These are phyloP conservation scores for Microtus pennsylvanicus DNA, from an alignment of 2,113 vertebrate genomes.

Conservation along the genomic window DNA sequence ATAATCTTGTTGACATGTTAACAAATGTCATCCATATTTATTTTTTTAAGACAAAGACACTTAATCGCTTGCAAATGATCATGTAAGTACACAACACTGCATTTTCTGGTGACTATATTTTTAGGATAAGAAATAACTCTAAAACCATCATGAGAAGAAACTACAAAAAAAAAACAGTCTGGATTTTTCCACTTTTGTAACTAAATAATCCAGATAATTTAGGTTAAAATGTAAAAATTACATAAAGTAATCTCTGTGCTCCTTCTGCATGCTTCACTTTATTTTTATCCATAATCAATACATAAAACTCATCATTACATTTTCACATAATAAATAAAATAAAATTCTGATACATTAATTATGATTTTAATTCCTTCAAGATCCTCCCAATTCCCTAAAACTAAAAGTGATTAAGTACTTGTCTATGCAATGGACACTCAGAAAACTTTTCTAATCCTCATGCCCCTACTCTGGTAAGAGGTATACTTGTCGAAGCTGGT, in stretches of 20 bases:
- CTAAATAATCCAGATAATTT: not conserved
- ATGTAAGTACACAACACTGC: not conserved
- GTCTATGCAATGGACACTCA: not conserved
- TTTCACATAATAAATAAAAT: not conserved
- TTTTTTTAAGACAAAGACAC: too few species aligned
- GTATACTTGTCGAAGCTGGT: too few species aligned
- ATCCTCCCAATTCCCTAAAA: not conserved
- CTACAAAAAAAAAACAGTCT: not conserved
- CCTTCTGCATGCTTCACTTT: not conserved
- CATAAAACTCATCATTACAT: not conserved
- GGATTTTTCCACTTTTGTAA: not conserved
- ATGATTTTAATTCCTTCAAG: slow-evolving; percentile 9
- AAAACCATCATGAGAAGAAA: not conserved
- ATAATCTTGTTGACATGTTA: too few species aligned
- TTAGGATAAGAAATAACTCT: not conserved
- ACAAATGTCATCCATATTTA: too few species aligned
- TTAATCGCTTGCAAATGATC: too few species aligned
- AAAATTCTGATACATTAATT: not conserved
- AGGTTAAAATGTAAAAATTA: not conserved
- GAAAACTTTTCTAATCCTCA: too few species aligned
- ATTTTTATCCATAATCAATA: not conserved
- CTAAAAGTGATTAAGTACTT: not conserved
- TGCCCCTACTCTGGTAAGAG: too few species aligned
- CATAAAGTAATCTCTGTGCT: too few species aligned
- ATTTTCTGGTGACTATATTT: not conserved